A percentile compares a stretch with the other conserved stretches of the same genome.
Conservation (phyloP, 2,113 vertebrate genomes). For the Oophaga pumilio region DNA sequence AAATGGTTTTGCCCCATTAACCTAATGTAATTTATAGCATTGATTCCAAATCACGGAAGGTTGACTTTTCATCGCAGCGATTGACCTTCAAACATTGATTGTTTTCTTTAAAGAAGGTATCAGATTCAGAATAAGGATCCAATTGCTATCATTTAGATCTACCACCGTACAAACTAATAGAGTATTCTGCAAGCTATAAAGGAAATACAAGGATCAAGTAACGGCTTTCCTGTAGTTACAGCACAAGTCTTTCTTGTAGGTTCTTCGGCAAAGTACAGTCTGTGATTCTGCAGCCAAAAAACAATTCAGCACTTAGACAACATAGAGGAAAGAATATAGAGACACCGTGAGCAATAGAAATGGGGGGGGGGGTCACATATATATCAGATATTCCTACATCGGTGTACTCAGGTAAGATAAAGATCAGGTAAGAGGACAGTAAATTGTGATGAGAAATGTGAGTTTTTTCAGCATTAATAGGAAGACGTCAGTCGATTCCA, state of each 20-base stretch:
- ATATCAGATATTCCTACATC: not conserved
- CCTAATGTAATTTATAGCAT: constrained; percentile 46
- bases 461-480: too few relatives aligned
- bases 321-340: not conserved
- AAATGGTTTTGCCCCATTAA: constrained; percentile 50
- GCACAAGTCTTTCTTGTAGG: not conserved
- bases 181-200: constrained; percentile 24
- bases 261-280: too few relatives aligned
- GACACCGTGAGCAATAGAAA: not conserved
- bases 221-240: constrained; percentile 34
- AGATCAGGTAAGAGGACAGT: not conserved
- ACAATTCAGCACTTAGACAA: not conserved
- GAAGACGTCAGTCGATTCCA: too few relatives aligned
- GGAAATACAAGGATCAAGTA: constrained; percentile 31
- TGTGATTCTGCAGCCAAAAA: not conserved
- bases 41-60: constrained; percentile 34
- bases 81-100: constrained; percentile 55
- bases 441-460: too few relatives aligned
- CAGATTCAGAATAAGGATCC: constrained; percentile 51
- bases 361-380: not conserved
- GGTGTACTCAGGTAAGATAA: not conserved
- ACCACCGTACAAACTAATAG: constrained; percentile 46
- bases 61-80: constrained; percentile 27
- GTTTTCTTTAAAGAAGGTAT: constrained; percentile 38
- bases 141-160: constrained; percentile 32